phyloP scores from a whole-genome alignment of 53 echinoderm and acorn worm species.

The Stichopus horrens region DNA sequence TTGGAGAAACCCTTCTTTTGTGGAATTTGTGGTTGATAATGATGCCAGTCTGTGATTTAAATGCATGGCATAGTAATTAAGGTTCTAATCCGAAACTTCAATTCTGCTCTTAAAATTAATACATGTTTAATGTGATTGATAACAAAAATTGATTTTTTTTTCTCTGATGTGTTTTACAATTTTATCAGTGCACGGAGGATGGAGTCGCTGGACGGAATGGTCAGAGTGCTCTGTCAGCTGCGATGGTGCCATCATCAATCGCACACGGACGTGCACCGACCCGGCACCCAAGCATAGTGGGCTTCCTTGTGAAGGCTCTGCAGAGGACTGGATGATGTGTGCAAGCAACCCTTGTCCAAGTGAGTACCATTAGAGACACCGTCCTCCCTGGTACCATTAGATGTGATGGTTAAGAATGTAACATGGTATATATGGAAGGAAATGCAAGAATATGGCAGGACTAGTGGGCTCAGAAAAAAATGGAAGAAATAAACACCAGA shows the following conservation, averaged over 20 bases:
- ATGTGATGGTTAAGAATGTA: too few species aligned
- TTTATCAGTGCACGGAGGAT: slow-evolving; percentile 61
- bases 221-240: slow-evolving; percentile 59
- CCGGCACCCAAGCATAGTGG: slow-evolving; percentile 68
- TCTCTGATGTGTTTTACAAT: not conserved
- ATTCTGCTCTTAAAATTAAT: too few species aligned
- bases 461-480: too few species aligned
- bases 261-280: slow-evolving; percentile 54
- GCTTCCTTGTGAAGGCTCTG: slow-evolving; percentile 54
- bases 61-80: too few species aligned
- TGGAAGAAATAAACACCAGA: too few species aligned
- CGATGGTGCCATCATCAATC: slow-evolving; percentile 58
- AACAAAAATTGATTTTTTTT: not conserved
- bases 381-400: not conserved
- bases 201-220: slow-evolving; percentile 64
- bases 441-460: too few species aligned
- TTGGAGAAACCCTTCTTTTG: not conserved
- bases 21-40: not conserved
- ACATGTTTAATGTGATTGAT: too few species aligned
- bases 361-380: slow-evolving; percentile 22
- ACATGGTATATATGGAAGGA: too few species aligned
- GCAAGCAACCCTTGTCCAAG: slow-evolving; percentile 63
- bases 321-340: slow-evolving; percentile 52
- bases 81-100: too few species aligned
- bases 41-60: too few species aligned